A percentile compares a stretch with the other conserved stretches of the same genome.
Evolutionary conservation across 2,797 vertebrate genomes (phyloP).

Genomic region (Poeciliopsis infans): DNA sequence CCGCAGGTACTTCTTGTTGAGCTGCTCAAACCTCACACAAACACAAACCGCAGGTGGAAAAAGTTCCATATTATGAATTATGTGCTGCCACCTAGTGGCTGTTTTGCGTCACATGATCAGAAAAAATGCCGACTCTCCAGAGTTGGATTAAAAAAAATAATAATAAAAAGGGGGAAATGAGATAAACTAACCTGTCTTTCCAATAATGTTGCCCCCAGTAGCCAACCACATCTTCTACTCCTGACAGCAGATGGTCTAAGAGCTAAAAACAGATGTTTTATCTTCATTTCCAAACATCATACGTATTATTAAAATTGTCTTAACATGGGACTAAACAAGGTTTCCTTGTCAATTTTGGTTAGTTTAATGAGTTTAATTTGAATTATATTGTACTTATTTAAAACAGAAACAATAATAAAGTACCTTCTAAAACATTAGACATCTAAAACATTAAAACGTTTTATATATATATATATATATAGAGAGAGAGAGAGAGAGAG

Average conservation of each 20-base stretch:
- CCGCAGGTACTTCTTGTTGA: slow-evolving; percentile 85
- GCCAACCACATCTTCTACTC: slow-evolving; percentile 87
- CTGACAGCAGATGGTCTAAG: slow-evolving; percentile 86
- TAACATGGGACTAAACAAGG: background rate
- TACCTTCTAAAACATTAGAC: background rate
- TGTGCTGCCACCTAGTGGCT: slow-evolving; percentile 70
- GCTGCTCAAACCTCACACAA: slow-evolving; percentile 79
- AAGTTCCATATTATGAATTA: background rate
- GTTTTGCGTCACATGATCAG: background rate
- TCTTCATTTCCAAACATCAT: background rate
- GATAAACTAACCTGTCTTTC: slow-evolving; percentile 86
- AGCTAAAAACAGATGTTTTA: slow-evolving; percentile 68
- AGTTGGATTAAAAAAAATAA: background rate
- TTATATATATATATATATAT: too few relatives aligned
- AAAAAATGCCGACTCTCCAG: background rate
- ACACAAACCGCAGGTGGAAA: slow-evolving; percentile 8
- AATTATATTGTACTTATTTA: background rate
- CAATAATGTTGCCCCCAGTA: slow-evolving; percentile 90
- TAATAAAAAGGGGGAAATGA: background rate
- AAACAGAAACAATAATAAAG: background rate
- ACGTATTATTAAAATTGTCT: background rate
- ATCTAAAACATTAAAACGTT: too few relatives aligned
- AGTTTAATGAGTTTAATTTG: background rate
- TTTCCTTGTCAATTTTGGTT: background rate
- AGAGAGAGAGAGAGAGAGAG: too few relatives aligned